These are phyloP conservation scores for Xestobium rufovillosum DNA, from an alignment of 2,888 invertebrate genomes.

Conservation along the genomic window DNA sequence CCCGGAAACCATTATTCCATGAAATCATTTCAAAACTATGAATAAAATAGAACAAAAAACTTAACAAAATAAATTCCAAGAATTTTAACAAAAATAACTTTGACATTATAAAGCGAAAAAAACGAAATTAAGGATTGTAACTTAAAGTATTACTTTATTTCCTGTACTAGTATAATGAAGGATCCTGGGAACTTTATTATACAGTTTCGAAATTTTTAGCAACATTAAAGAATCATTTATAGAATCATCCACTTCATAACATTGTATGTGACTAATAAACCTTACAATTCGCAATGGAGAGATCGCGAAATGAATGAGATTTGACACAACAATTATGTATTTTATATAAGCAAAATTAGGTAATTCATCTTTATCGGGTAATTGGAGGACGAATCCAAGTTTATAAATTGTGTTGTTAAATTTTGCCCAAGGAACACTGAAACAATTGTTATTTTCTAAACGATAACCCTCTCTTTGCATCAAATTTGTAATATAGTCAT, in stretches of 20 bases:
- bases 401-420: neutral
- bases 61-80: neutral
- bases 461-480: neutral
- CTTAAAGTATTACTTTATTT: neutral
- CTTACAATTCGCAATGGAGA: neutral
- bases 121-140: too few species aligned
- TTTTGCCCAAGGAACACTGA: neutral
- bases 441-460: neutral
- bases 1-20: too few species aligned
- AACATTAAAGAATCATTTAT: neutral
- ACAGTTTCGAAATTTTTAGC: neutral
- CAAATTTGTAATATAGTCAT: neutral
- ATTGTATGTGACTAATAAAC: slow-evolving; percentile 1
- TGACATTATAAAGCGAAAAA: neutral
- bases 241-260: neutral
- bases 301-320: slow-evolving; percentile 1
- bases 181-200: neutral
- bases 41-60: too few species aligned
- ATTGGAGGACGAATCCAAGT: neutral
- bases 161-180: neutral
- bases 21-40: too few species aligned
- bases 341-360: neutral
- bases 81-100: neutral
- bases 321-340: slow-evolving; percentile 2
- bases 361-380: neutral